Conservation (phyloP, 2,113 vertebrate species). For the Petroica traversi region DNA sequence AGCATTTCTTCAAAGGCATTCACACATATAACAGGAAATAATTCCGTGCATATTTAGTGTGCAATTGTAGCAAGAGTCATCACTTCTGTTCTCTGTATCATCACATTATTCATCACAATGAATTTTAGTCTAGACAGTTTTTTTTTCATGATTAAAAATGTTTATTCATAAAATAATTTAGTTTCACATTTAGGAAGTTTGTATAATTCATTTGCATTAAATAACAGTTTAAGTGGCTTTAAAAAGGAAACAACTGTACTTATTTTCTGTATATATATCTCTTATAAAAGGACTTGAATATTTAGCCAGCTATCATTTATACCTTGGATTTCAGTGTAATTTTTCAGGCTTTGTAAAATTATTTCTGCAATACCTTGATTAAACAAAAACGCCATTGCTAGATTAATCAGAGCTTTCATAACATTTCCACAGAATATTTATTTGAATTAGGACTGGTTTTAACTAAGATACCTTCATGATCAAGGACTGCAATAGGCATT, state of each 20-base stretch:
- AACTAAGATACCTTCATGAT: not conserved
- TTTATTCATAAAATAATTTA: slow-evolving; percentile 32
- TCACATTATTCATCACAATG: not conserved
- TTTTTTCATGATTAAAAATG: slow-evolving; percentile 15
- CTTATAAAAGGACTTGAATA: slow-evolving; percentile 13
- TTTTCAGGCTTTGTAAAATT: slow-evolving; percentile 16
- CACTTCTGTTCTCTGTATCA: not conserved
- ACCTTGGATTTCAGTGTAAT: not conserved
- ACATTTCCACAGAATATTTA: not conserved
- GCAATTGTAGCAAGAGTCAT: not conserved
- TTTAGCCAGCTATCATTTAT: slow-evolving; percentile 7
- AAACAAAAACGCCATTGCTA: slow-evolving; percentile 36
- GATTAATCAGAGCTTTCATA: slow-evolving; percentile 3
- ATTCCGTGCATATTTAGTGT: not conserved
- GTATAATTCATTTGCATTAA: slow-evolving; percentile 39
- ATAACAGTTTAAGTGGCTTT: not conserved
- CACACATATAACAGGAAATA: not conserved
- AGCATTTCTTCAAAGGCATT: not conserved
- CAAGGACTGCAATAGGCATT: not conserved
- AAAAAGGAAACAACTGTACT: slow-evolving; percentile 25
- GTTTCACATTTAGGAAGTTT: not conserved
- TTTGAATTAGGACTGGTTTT: not conserved
- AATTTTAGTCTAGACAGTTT: not conserved
- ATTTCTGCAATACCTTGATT: not conserved
- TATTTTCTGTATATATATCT: not conserved